These are phyloP conservation scores for Eristalis arbustorum DNA, from an alignment of 2,888 invertebrate species.

Conservation along the genomic window DNA sequence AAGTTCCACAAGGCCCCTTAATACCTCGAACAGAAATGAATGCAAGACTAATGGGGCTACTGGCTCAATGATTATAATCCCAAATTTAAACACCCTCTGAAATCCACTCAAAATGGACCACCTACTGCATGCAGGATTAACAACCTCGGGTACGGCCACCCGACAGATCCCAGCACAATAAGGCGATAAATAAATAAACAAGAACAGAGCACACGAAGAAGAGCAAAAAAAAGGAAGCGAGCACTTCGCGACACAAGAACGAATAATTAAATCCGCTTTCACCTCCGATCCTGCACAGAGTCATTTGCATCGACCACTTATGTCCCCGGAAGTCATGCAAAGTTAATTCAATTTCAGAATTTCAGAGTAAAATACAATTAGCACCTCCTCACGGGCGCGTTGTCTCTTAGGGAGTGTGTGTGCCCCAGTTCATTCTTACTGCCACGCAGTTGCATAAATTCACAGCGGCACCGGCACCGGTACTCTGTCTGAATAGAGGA, in stretches of 20 bases:
- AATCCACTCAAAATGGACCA: too few relatives aligned
- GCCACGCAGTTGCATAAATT: conserved; percentile 55
- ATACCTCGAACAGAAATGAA: too few relatives aligned
- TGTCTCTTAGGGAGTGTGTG: conserved; percentile 27
- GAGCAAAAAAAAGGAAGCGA: conserved; percentile 12
- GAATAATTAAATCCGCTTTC: conserved; percentile 53
- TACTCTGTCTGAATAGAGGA: conserved; percentile 2
- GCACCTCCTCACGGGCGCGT: conserved; percentile 45
- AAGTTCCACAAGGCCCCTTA: too few relatives aligned
- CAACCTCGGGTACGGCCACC: too few relatives aligned
- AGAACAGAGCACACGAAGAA: neutral
- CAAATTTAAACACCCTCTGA: too few relatives aligned
- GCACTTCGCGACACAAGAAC: conserved; percentile 23
- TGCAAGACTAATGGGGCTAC: too few relatives aligned
- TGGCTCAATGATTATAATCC: too few relatives aligned
- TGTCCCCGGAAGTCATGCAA: conserved; percentile 39
- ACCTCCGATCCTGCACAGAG: conserved; percentile 33
- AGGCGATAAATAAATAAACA: too few relatives aligned
- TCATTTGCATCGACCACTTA: conserved; percentile 48
- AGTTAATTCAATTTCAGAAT: conserved; percentile 68
- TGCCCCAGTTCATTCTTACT: neutral
- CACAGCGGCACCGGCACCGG: conserved; percentile 14
- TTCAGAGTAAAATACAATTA: conserved; percentile 67
- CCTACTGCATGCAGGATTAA: too few relatives aligned
- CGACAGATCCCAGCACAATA: too few relatives aligned